Evolutionary conservation across 2,113 vertebrate species (phyloP), one percentile per base, ranked within the genome.

Genomic region (Odocoileus virginianus): DNA sequence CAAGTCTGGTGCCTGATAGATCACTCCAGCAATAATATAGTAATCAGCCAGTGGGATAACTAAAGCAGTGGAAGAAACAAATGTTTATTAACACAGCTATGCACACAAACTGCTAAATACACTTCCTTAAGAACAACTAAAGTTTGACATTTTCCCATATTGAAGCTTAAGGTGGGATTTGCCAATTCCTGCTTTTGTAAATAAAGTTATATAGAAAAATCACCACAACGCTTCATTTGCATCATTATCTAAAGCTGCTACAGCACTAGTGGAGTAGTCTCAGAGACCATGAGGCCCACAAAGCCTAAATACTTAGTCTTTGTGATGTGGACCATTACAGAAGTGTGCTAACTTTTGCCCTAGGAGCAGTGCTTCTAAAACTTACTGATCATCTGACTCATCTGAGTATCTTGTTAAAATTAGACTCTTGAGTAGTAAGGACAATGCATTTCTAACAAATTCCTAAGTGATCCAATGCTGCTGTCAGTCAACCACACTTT

Each of bases 1-100:
- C 83, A 99, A 98, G 98, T 99, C 99, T 92, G 99, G 99, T 30
- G 99, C 99, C 98, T 99, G 99, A 98, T 99, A 99, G 97, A 99
- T 99, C 93, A 99, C 99, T 94, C 99, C 99, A 83, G 99, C 99
- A 98, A 99, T 99, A 98, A 99, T 99, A 98, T 99, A 99, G 97
- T 99, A 99, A 98, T 99, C 99, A 21, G 99, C 99, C 98, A 99
- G 60, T 3, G 99, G 99, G 45, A 99, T 98, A 97, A 99, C 99
- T 99, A 95, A 97, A 94, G 82, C 55, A 79, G 82, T n/a, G 30
- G 5, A 2, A 1, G 25, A 76, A n/a, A 92, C 64, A 87, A 93
- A 40, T 2, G 28, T 40, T 94, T 71, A 89, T 83, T 36, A 95
- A 74, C 58, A 95, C 3, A 92, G 25, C 27, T 87, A 28, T 61